These are phyloP conservation scores for Drosophila subpulchrella DNA, from an alignment of 1,140 invertebrate species.

Conservation along the genomic window DNA sequence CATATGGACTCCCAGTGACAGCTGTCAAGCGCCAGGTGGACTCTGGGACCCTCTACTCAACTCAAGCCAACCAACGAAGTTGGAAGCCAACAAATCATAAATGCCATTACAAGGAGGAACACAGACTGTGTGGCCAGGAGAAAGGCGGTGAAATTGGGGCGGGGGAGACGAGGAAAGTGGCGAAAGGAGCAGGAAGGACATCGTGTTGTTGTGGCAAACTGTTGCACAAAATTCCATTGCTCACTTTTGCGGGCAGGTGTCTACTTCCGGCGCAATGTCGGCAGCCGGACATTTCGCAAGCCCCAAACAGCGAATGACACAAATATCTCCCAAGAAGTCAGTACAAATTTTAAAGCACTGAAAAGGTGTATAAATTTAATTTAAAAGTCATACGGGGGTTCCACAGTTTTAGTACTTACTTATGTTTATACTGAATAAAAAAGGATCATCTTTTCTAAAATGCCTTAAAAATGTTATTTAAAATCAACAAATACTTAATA, in stretches of 20 bases:
- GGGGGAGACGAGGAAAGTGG: neutral
- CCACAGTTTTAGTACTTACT: too few relatives aligned
- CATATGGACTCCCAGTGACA: constrained; percentile 48
- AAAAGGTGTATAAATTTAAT: neutral
- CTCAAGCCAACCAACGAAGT: constrained; percentile 15
- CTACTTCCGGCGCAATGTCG: constrained; percentile 5
- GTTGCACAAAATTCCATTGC: constrained; percentile 35
- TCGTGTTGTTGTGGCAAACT: constrained; percentile 22
- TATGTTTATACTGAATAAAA: too few relatives aligned
- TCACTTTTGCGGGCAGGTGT: constrained; percentile 21
- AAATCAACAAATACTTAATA: too few relatives aligned
- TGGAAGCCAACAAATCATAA: constrained; percentile 72
- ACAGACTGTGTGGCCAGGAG: constrained; percentile 3
- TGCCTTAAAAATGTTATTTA: too few relatives aligned
- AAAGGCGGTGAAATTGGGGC: neutral
- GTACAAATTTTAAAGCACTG: neutral
- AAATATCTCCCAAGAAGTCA: constrained; percentile 10
- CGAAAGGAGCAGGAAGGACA: neutral
- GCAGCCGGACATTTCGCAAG: constrained; percentile 2
- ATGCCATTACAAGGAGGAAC: constrained; percentile 56
- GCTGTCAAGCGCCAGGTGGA: constrained; percentile 49
- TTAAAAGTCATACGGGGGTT: too few relatives aligned
- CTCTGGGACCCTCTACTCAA: neutral
- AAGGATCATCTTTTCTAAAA: too few relatives aligned
- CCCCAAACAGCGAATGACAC: neutral